Conservation (phyloP, 2,888 invertebrate species). For the Dioctria rufipes region DNA sequence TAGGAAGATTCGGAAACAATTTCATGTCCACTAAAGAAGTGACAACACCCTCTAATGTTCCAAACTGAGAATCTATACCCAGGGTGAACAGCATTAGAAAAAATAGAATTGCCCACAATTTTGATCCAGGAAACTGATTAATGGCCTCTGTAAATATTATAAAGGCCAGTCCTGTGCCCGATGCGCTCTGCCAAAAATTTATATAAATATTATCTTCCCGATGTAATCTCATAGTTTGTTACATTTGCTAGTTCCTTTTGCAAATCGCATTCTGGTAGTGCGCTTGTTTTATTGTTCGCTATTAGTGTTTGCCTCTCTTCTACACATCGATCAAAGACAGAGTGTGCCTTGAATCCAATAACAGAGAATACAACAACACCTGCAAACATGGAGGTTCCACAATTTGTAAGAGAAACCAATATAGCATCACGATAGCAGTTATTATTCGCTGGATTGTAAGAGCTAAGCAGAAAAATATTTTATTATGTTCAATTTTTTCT, state of each 20-base stretch:
- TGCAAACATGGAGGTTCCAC: constrained; percentile 96
- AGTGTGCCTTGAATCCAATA: constrained; percentile 86
- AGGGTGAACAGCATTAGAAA: constrained; percentile 97
- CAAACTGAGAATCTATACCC: constrained; percentile 97
- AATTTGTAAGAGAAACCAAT: constrained; percentile 93
- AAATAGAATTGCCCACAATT: constrained; percentile 96
- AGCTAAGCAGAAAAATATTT: constrained; percentile 69
- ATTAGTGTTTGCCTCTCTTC: constrained; percentile 73
- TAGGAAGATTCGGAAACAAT: constrained; percentile 90
- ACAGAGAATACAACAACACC: constrained; percentile 97
- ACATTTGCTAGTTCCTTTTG: constrained; percentile 91
- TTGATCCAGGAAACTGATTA: constrained; percentile 96
- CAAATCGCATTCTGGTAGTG: constrained; percentile 84
- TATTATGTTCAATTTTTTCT: neutral
- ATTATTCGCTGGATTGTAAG: constrained; percentile 97
- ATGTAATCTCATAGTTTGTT: constrained; percentile 69
- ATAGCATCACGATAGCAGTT: constrained; percentile 96
- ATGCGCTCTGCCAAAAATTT: constrained; percentile 82
- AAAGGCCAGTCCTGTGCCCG: constrained; percentile 96
- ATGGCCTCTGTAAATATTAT: constrained; percentile 98
- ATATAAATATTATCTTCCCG: neutral
- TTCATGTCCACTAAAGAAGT: constrained; percentile 97
- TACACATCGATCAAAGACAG: constrained; percentile 69
- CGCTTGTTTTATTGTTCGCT: constrained; percentile 76
- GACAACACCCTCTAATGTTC: constrained; percentile 95